Evolutionary conservation across 2,888 invertebrate species (phyloP).

Genomic region (Cheilosia vernalis): DNA sequence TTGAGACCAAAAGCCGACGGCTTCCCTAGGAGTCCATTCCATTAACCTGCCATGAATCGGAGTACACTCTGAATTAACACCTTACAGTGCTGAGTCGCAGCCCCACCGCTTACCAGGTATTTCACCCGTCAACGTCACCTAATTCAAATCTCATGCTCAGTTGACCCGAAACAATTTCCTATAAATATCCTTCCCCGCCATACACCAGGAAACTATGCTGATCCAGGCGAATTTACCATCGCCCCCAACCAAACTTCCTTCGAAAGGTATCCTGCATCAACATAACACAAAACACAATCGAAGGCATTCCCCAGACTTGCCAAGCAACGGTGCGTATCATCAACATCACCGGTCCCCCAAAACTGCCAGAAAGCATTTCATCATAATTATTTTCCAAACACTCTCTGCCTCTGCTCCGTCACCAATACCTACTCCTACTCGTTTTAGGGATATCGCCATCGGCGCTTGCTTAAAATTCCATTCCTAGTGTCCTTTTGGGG

Average conservation of each 20-base stretch:
- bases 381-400: conserved; percentile 68
- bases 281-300: conserved; percentile 41
- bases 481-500: conserved; percentile 42
- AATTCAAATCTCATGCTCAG: conserved; percentile 74
- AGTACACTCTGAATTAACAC: conserved; percentile 16
- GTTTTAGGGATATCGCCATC: conserved; percentile 53
- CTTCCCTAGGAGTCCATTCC: neutral
- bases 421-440: too few relatives aligned
- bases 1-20: conserved; percentile 17
- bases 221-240: conserved; percentile 18
- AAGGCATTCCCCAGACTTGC: conserved; percentile 18
- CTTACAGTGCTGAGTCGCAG: conserved; percentile 3
- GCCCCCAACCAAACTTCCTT: neutral
- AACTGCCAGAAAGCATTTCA: conserved; percentile 71
- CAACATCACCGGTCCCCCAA: conserved; percentile 60
- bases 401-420: neutral
- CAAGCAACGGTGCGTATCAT: conserved; percentile 64
- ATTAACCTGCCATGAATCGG: neutral
- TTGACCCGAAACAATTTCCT: conserved; percentile 72
- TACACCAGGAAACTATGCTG: conserved; percentile 36
- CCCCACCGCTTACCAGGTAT: conserved; percentile 43
- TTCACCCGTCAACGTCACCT: conserved; percentile 42
- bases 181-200: conserved; percentile 13
- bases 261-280: conserved; percentile 13
- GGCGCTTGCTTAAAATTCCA: conserved; percentile 67